phyloP scores from a whole-genome alignment of 2,797 vertebrate genomes.

The Mus spretus region DNA sequence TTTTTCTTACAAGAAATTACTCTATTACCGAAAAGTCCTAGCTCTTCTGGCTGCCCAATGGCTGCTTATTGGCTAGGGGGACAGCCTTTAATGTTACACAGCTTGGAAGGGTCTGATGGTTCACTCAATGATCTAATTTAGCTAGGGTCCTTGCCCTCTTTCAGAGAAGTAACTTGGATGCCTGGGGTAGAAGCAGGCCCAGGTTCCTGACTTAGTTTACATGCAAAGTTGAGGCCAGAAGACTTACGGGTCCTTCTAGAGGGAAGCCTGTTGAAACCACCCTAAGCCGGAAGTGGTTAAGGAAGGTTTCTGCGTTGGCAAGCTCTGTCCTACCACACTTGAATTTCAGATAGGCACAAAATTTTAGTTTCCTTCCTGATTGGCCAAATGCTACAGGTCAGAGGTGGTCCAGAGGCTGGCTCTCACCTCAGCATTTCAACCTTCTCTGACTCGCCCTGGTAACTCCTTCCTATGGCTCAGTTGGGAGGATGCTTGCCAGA shows the following conservation, averaged over 20 bases:
- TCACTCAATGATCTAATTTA: background rate
- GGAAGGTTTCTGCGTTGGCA: background rate
- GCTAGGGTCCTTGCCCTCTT: background rate
- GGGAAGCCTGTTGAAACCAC: background rate
- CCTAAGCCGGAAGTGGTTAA: background rate
- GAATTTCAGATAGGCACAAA: background rate
- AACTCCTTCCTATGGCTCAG: background rate
- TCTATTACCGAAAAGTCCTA: background rate
- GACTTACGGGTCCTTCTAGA: background rate
- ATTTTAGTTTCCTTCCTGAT: background rate
- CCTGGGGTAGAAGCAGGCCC: background rate
- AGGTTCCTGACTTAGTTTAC: background rate
- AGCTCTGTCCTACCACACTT: background rate
- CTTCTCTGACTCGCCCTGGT: background rate
- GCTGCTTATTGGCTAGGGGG: background rate
- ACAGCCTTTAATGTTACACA: background rate
- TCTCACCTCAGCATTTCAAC: background rate
- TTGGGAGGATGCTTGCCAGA: background rate
- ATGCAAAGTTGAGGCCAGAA: background rate
- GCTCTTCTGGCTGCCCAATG: background rate
- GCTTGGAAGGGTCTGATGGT: background rate
- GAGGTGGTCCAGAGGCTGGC: background rate
- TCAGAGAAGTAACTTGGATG: background rate
- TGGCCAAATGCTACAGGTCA: background rate
- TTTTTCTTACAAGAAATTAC: background rate